phyloP scores from a whole-genome alignment of 2,888 invertebrate genomes.

The Incurvaria masculella region DNA sequence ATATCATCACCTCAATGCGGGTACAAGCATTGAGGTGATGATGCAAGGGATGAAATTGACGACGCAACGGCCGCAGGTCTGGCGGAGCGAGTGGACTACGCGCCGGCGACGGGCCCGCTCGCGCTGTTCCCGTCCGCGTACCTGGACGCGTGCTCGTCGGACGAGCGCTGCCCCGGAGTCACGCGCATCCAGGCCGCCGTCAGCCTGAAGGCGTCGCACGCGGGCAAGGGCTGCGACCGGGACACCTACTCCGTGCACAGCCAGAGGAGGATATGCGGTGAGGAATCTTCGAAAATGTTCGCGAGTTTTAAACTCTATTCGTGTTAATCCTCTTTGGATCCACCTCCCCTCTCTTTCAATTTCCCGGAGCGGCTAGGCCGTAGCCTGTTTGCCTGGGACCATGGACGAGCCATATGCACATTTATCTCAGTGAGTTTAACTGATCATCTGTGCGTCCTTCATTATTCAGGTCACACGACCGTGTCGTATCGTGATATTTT shows the following conservation, averaged over 20 bases:
- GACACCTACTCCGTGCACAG: conserved; percentile 88
- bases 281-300: conserved; percentile 15
- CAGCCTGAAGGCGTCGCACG: conserved; percentile 75
- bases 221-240: conserved; percentile 94
- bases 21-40: too few species aligned
- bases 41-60: too few species aligned
- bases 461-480: too few species aligned
- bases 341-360: too few species aligned
- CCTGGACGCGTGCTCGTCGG: conserved; percentile 89
- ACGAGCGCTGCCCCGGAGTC: conserved; percentile 76
- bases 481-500: too few species aligned
- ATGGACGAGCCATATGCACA: background rate
- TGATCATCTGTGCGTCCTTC: too few species aligned
- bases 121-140: conserved; percentile 81
- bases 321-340: too few species aligned
- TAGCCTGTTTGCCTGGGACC: background rate
- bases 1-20: too few species aligned
- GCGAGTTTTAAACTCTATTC: too few species aligned
- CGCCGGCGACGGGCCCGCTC: conserved; percentile 76
- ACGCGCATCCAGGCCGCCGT: conserved; percentile 62
- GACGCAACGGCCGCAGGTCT: conserved; percentile 51
- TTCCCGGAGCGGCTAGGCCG: too few species aligned
- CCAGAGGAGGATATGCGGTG: conserved; percentile 83
- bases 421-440: too few species aligned
- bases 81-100: conserved; percentile 83